Evolutionary conservation across 1,140 invertebrate genomes (phyloP).

Genomic region (Halyomorpha halys): DNA sequence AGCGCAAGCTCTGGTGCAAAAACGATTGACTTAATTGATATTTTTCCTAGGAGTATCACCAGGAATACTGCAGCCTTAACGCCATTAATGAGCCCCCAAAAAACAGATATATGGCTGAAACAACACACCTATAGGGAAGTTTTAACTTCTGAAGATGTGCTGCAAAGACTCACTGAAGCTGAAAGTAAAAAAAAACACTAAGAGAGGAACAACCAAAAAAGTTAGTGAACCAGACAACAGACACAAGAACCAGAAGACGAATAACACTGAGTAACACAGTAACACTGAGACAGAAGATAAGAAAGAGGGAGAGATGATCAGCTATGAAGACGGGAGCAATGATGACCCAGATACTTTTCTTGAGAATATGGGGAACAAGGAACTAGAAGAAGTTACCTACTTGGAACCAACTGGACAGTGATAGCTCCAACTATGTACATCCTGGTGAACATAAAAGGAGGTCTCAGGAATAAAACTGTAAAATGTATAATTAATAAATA

Average conservation of each 20-base stretch:
- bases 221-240: neutral
- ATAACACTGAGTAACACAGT: too few relatives aligned
- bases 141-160: too few relatives aligned
- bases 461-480: slow-evolving; percentile 18
- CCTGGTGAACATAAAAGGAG: slow-evolving; percentile 12
- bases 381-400: slow-evolving; percentile 16
- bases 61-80: too few relatives aligned
- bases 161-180: too few relatives aligned
- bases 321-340: neutral
- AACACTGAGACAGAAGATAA: slow-evolving; percentile 6
- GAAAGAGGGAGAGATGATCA: slow-evolving; percentile 2
- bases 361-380: slow-evolving; percentile 6
- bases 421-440: slow-evolving; percentile 15
- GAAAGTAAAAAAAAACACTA: too few relatives aligned
- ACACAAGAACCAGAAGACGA: neutral
- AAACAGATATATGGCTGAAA: too few relatives aligned
- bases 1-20: too few relatives aligned
- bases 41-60: too few relatives aligned
- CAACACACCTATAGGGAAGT: too few relatives aligned
- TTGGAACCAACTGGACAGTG: slow-evolving; percentile 11
- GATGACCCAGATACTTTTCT: slow-evolving; percentile 3
- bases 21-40: too few relatives aligned
- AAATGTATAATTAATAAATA: too few relatives aligned
- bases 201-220: slow-evolving; percentile 16
- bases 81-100: too few relatives aligned